These are phyloP conservation scores for Papilio elwesi DNA, from an alignment of 2,888 invertebrate genomes.

Conservation along the genomic window DNA sequence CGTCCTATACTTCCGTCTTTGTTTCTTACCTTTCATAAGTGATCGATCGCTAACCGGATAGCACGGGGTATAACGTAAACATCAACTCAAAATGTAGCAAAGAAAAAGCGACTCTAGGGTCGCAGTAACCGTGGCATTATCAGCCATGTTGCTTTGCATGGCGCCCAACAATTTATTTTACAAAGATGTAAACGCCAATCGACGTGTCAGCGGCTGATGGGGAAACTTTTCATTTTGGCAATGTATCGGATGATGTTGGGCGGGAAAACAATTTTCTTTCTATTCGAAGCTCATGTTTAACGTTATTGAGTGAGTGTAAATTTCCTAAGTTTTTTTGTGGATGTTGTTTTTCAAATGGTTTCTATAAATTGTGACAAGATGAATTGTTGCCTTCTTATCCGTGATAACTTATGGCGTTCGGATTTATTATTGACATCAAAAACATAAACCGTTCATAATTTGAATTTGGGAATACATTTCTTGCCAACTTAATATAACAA, in stretches of 20 bases:
- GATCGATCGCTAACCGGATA: constrained; percentile 76
- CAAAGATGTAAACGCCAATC: constrained; percentile 81
- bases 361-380: constrained; percentile 55
- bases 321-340: constrained; percentile 54
- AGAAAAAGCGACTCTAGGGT: constrained; percentile 59
- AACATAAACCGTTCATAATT: background rate
- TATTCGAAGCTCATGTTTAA: constrained; percentile 77
- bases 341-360: constrained; percentile 58
- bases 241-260: constrained; percentile 66
- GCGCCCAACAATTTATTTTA: constrained; percentile 70
- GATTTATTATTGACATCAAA: background rate
- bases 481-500: too few species aligned
- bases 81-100: constrained; percentile 60
- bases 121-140: constrained; percentile 57
- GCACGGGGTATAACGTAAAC: constrained; percentile 68
- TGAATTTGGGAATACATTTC: too few species aligned
- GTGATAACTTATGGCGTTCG: background rate
- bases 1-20: constrained; percentile 56
- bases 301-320: constrained; percentile 70
- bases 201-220: constrained; percentile 79
- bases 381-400: constrained; percentile 50
- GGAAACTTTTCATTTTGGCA: constrained; percentile 80
- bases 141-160: constrained; percentile 68
- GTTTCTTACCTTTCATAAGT: constrained; percentile 67
- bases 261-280: constrained; percentile 77